Percentiles rank a stretch among this genome's conserved stretches.
These are phyloP conservation scores for Cosmorhoe ocellata DNA, from an alignment of 2,888 invertebrate genomes.

Conservation along the genomic window DNA sequence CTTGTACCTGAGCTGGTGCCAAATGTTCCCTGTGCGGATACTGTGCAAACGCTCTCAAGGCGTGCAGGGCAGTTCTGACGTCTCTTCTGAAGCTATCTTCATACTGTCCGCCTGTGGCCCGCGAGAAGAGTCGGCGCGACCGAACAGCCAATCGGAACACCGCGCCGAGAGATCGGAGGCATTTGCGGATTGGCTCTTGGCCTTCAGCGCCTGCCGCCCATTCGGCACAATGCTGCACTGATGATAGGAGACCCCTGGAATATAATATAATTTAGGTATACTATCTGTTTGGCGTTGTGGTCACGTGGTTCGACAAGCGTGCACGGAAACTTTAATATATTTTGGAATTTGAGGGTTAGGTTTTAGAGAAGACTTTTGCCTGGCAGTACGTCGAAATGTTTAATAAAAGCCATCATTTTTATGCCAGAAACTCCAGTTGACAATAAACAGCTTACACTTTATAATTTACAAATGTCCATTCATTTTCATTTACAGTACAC, in stretches of 20 bases:
- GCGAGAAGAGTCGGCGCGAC: conserved; percentile 90
- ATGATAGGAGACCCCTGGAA: conserved; percentile 90
- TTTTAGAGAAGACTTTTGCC: no score
- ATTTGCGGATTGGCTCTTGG: conserved; percentile 94
- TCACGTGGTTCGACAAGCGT: no score
- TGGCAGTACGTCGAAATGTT: no score
- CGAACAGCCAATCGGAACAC: conserved; percentile 96
- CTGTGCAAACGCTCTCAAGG: conserved; percentile 87
- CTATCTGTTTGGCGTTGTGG: no score
- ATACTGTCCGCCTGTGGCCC: conserved; percentile 93
- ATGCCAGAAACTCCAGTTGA: no score
- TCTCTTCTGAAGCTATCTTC: conserved; percentile 94
- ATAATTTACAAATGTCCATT: no score
- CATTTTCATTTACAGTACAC: no score
- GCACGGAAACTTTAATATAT: no score
- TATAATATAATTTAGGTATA: neutral
- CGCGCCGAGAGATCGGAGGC: conserved; percentile 94
- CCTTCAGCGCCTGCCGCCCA: conserved; percentile 93
- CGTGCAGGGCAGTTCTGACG: conserved; percentile 89
- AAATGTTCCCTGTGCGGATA: conserved; percentile 88
- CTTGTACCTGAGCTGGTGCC: conserved; percentile 87
- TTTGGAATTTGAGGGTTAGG: no score
- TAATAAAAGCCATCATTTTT: no score
- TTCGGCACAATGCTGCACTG: conserved; percentile 95
- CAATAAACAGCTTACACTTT: no score